Base-by-base conservation (phyloP, 2,797 vertebrate species). In the Esox masquinongy region DNA sequence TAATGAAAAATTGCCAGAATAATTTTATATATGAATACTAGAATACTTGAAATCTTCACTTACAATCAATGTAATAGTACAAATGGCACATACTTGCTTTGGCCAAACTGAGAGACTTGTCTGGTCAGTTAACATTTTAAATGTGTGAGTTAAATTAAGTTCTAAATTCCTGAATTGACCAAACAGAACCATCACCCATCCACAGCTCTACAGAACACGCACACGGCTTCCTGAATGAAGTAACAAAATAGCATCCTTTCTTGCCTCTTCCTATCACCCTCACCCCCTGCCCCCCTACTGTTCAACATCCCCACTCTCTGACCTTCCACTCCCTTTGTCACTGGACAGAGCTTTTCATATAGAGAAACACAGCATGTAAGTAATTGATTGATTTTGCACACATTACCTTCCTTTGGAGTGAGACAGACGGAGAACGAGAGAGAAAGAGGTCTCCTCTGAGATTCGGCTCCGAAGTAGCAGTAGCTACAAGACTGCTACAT, bases 381-480 rank as follows among this genome's bases (percentile, higher is more conserved):
- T 90, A 82, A 78, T 1, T 68, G 77, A 84, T 72, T 73, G 39
- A 82, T 81, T 86, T 83, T 75, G 88, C 85, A 86, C 74, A 85
- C 83, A 85, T 93, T 94, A 94, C 93, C 92, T 92, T 91, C 81
- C 63, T 79, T 59, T 1, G 86, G 76, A 86, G 85, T 83, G 70
- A 86, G 83, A 78, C 87, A 85, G 88, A 59, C 6, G 8, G 75
- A 86, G 85, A 84, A 71, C 86, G 83, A 78, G 86, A 85, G 76
- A 86, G 86, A 83, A 68, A 86, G 85, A 77, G 87, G 83, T 88
- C 87, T 83, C 80, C 77, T 79, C 84, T 91, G 85, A 87, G 90
- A 88, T 84, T 92, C 88, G 89, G 85, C 80, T 87, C 79, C 88
- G 84, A 86, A 83, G 86, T 67, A 90, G 79, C 81, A 89, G 83